Conservation (phyloP, 2,113 vertebrate species). For the Pteruthius melanotis region DNA sequence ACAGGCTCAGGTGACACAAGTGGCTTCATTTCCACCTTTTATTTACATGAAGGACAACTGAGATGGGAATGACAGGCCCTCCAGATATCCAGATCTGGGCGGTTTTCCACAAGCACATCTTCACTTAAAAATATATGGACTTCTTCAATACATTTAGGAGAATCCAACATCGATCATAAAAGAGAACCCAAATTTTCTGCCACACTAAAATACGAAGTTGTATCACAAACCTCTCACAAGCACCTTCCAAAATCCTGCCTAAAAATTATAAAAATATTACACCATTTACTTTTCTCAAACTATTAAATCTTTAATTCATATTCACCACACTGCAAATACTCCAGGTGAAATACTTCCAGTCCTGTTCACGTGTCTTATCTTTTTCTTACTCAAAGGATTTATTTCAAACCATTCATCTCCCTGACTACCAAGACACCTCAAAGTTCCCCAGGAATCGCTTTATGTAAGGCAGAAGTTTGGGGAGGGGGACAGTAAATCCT, state of each 20-base stretch:
- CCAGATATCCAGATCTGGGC: not conserved
- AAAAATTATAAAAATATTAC: not conserved
- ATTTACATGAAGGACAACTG: constrained; percentile 2
- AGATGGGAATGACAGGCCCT: not conserved
- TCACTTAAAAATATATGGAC: fast-evolving
- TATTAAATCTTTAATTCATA: not conserved
- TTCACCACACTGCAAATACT: not conserved
- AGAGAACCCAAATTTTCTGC: not conserved
- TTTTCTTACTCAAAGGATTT: not conserved
- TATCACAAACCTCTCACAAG: not conserved
- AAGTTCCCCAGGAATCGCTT: fast-evolving
- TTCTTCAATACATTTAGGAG: not conserved
- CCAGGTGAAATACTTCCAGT: not conserved
- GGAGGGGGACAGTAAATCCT: not conserved
- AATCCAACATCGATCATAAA: fast-evolving
- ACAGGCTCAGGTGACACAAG: constrained; percentile 13
- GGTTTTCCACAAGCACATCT: not conserved
- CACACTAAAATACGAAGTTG: not conserved
- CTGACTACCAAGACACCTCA: not conserved
- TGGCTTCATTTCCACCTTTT: not conserved
- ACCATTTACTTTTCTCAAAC: not conserved
- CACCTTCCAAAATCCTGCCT: not conserved
- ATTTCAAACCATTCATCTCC: not conserved
- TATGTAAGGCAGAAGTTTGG: not conserved
- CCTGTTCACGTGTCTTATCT: not conserved